Evolutionary conservation across 2,888 invertebrate species (phyloP).

Genomic region (Furcula furcula): DNA sequence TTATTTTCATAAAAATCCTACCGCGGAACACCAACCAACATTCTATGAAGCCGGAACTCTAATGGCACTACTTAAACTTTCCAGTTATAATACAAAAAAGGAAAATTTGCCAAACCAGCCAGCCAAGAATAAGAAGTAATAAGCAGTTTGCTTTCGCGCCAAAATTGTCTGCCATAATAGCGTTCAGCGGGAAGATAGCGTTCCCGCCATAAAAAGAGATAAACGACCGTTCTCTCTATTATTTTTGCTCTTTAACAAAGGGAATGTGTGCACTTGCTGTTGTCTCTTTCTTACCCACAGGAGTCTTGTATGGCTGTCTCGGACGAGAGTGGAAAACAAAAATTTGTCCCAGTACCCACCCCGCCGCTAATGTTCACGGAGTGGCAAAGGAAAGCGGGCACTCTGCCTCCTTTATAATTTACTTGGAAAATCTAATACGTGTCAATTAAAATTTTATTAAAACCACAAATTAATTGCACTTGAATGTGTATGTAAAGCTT

Average conservation of each 20-base stretch:
- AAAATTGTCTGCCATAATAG: constrained; percentile 81
- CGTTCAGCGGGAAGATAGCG: constrained; percentile 77
- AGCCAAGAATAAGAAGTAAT: constrained; percentile 76
- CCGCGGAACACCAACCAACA: not conserved
- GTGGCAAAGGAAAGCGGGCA: constrained; percentile 60
- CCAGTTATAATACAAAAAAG: constrained; percentile 23
- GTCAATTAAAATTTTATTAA: constrained; percentile 80
- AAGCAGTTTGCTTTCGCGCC: constrained; percentile 82
- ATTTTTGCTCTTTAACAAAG: constrained; percentile 80
- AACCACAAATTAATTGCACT: constrained; percentile 57
- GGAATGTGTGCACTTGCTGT: constrained; percentile 77
- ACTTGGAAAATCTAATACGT: constrained; percentile 73
- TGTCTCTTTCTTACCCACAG: constrained; percentile 59
- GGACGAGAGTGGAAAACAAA: constrained; percentile 72
- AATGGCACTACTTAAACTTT: constrained; percentile 19
- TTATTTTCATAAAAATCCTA: no score
- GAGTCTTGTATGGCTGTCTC: constrained; percentile 43
- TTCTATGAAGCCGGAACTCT: constrained; percentile 13
- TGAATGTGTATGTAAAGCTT: constrained; percentile 51
- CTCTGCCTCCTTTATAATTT: constrained; percentile 73
- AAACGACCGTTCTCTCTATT: constrained; percentile 81
- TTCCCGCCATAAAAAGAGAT: constrained; percentile 79
- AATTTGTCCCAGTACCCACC: constrained; percentile 69
- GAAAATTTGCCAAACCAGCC: constrained; percentile 54
- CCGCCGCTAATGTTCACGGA: constrained; percentile 63